Percentiles rank a stretch among this genome's conserved stretches.
Evolutionary conservation across 2,888 invertebrate genomes (phyloP).

Genomic region (Sinohyriopsis cumingii): DNA sequence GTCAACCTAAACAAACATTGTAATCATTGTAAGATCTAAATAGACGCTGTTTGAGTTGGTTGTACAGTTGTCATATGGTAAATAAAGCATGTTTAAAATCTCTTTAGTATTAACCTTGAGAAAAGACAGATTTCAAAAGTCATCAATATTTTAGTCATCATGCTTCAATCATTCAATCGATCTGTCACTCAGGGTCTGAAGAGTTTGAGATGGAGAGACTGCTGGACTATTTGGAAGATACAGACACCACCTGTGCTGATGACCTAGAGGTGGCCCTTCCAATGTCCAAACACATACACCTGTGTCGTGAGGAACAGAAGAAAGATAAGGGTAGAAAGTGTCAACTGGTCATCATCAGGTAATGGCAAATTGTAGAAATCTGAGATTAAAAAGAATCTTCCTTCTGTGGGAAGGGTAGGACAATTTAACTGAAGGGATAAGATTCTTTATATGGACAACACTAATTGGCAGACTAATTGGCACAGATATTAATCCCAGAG

Average conservation of each 20-base stretch:
- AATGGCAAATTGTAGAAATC: neutral
- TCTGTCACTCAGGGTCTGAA: conserved; percentile 41
- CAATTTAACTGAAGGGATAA: neutral
- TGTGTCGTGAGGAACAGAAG: conserved; percentile 35
- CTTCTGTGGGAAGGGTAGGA: too few relatives aligned
- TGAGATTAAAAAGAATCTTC: neutral
- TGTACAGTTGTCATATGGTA: too few relatives aligned
- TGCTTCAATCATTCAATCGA: too few relatives aligned
- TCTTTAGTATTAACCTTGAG: too few relatives aligned
- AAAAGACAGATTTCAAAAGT: too few relatives aligned
- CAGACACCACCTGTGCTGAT: conserved; percentile 29
- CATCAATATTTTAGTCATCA: too few relatives aligned
- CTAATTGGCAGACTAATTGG: too few relatives aligned
- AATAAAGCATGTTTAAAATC: too few relatives aligned
- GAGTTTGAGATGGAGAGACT: conserved; percentile 53
- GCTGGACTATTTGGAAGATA: conserved; percentile 40
- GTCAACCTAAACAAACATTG: too few relatives aligned
- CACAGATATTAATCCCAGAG: too few relatives aligned
- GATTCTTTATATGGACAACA: neutral
- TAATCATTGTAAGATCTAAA: too few relatives aligned
- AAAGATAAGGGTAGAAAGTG: conserved; percentile 32
- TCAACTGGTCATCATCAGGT: conserved; percentile 44
- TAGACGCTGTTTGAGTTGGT: too few relatives aligned
- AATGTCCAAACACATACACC: conserved; percentile 14
- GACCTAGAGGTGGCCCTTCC: conserved; percentile 28